Evolutionary conservation across 2,113 vertebrate species (phyloP).

Genomic region (Aspidoscelis tigris): DNA sequence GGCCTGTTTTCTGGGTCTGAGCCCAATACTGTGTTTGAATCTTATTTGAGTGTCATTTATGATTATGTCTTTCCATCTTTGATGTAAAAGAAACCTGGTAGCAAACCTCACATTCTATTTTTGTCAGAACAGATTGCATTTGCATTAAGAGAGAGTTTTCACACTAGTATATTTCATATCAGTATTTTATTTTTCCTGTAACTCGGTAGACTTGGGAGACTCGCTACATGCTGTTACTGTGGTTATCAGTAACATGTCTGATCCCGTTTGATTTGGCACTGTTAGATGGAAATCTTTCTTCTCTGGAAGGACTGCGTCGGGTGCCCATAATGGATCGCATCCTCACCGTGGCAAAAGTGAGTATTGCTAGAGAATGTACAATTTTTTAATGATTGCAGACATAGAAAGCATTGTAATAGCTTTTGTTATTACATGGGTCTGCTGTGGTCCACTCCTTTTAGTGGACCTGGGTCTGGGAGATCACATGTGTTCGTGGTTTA

Average conservation of each 20-base stretch:
- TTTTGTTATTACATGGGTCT: neutral
- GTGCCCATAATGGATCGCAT: slow-evolving; percentile 88
- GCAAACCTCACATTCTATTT: neutral
- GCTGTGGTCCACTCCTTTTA: neutral
- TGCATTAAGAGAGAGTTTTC: neutral
- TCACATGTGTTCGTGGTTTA: neutral
- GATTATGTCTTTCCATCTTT: neutral
- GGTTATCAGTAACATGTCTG: slow-evolving; percentile 94
- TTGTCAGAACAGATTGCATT: neutral
- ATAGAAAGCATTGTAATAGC: neutral
- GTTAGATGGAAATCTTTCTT: slow-evolving; percentile 82
- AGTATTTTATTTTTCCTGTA: neutral
- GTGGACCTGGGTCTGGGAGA: neutral
- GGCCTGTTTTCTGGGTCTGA: neutral
- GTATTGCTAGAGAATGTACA: neutral
- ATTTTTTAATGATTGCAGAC: neutral
- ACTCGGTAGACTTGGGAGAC: slow-evolving; percentile 91
- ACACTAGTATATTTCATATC: accelerated
- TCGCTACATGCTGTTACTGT: slow-evolving; percentile 92
- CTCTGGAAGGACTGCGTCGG: slow-evolving; percentile 65
- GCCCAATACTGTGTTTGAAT: neutral
- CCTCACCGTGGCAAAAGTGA: slow-evolving; percentile 87
- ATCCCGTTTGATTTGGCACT: slow-evolving; percentile 95
- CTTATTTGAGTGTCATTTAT: neutral
- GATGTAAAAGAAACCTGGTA: neutral